Base-by-base conservation (phyloP, 2,113 vertebrate species). In the Gopherus flavomarginatus region DNA sequence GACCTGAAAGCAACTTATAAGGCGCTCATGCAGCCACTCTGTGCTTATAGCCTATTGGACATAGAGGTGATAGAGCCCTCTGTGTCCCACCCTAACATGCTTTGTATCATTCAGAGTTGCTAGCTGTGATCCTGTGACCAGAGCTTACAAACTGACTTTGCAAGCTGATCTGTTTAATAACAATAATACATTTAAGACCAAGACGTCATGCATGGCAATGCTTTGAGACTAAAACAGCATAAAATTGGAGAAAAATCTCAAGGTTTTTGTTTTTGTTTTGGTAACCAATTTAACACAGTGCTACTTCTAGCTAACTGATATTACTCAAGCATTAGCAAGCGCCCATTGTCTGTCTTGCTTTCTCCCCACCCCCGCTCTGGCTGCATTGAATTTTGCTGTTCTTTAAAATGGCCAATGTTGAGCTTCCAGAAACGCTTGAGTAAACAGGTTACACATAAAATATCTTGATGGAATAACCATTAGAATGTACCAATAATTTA, bases 401-500 rank as follows among this genome's bases (percentile, higher is more conserved):
- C 6, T 88, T 3, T 50, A 0, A n/a, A 2, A 72, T 21, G 26
- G 24, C 81, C 88, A 91, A 79, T 6, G 1, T 3, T 62, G 35
- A 35, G 31, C 87, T 92, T 95, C 44, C 54, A 86, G 27, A 93
- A 52, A 14, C 84, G 52, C 59, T 26, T 92, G 72, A 92, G 69
- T 90, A 19, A 72, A 72, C 50, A 85, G 50, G 13, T 19, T 2
- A 54, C 85, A 52, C 38, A 78, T 0, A 0, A 44, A 92, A 94
- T 72, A 59, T 88, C 78, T 86, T 84, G n/a, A 89, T n/a, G 52
- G 24, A 95, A 88, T 95, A 95, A 93, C 56, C 59, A 86, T 93
- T 95, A 87, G 17, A 82, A 29, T 62, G 79, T n/a, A 75, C 65
- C 84, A 80, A 94, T 88, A 92, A 95, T 89, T 95, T 95, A n/a